Conservation (phyloP, 2,113 vertebrate genomes). For the Piaya cayana region DNA sequence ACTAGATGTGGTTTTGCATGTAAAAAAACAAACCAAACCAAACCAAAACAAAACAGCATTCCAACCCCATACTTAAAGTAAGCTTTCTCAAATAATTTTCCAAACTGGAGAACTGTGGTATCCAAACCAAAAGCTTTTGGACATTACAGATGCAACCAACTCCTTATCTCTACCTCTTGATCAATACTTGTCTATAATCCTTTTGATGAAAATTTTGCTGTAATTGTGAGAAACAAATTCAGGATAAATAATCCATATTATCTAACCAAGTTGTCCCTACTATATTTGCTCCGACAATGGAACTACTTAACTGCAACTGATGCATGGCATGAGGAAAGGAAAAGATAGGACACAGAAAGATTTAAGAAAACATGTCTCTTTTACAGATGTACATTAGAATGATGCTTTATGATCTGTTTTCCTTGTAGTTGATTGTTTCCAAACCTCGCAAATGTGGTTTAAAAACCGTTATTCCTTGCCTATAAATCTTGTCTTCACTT, state of each 20-base stretch:
- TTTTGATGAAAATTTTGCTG: background rate
- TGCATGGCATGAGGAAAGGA: background rate
- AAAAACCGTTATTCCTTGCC: background rate
- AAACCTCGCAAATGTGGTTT: background rate
- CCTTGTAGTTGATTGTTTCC: background rate
- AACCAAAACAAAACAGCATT: too few relatives aligned
- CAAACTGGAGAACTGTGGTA: background rate
- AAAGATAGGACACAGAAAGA: background rate
- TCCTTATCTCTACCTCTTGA: background rate
- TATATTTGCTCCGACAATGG: background rate
- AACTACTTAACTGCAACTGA: background rate
- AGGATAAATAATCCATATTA: background rate
- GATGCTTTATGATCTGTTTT: background rate
- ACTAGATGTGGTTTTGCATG: background rate
- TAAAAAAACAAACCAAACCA: too few relatives aligned
- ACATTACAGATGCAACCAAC: background rate
- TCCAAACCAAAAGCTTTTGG: background rate
- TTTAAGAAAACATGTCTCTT: background rate
- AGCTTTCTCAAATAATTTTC: background rate
- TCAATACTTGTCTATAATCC: background rate
- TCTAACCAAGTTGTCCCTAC: background rate
- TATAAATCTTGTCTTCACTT: background rate
- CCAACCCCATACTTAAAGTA: too few relatives aligned
- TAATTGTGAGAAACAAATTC: background rate
- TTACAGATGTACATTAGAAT: background rate